Base-by-base conservation (phyloP, 2,113 vertebrate genomes). In the Mormoops blainvillei region DNA sequence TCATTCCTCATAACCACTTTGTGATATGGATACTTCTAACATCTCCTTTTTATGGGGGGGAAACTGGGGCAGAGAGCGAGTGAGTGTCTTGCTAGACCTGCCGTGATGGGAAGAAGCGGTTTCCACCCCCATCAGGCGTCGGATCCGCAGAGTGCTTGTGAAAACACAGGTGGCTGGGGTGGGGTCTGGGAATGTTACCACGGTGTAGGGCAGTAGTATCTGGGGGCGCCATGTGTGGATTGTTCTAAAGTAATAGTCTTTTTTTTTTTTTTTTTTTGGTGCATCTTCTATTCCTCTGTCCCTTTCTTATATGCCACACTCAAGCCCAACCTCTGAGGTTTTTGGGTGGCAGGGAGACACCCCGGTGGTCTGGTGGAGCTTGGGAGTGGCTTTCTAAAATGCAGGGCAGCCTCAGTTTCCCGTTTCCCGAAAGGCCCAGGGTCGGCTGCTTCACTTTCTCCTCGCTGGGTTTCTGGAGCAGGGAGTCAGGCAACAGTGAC, bases 401-500 rank as follows among this genome's bases (percentile, higher is more conserved):
- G 4, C 38, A 22, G 38, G 2, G 31, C 18, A 48, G 78, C 68
- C 6, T 19, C 18, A 2, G 28, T 56, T 93, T 31, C 74, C 81
- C 0, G 28, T 56, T 93, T 31, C 74, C 81, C 0, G 0, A 36
- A 77, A 56, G 63, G 9, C 24, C 16, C 5, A 5, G 36, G 11
- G 13, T 24, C 0, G 0, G 10, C 54, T 36, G 87, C 56, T 43
- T n/a, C 2, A 0, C 16, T 20, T 15, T 2, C 24, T 56, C 88
- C 36, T 14, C 1, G 28, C 81, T 36, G 31, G 16, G 58, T 78
- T 41, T 61, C 13, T 16, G 43, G 15, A 71, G 68, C n/a, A 3
- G 41, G 38, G 36, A 1, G 1, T 28, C 0, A 0, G 45, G 63
- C 20, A 50, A 67, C 13, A 87, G 41, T 8, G 65, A 20, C 0